Base-by-base conservation (phyloP, 2,888 invertebrate species). In the Strigamia crassipes region DNA sequence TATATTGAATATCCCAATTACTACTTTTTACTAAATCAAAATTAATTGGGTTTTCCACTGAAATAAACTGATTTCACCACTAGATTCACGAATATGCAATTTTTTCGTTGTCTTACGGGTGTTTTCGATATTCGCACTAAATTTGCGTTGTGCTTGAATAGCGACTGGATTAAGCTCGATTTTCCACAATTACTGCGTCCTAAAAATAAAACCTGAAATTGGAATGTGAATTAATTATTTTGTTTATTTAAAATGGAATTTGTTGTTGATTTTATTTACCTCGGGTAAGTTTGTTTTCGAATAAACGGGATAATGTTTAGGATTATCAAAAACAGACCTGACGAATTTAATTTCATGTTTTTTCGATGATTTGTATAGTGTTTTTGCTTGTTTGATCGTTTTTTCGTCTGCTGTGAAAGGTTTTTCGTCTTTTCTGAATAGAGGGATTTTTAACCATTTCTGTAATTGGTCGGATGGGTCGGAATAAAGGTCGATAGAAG, bases 181-280 rank as follows among this genome's bases (percentile, higher is more conserved):
- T 87, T 87, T 6, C 87, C 87, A 77, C 87, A 87, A 85, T 87
- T 87, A 83, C 87, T 87, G 79, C 85, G 84, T 0, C 87, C 87
- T 81, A 87, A 84, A 83, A 87, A 87, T 10, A 86, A 86, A 6
- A 87, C 85, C 87, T 87, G 83, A 10, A 85, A 83, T 66, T 78
- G 0, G 23, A 78, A 78, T 66, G 42, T n/a, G 8, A 0, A 12
- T 21, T 66, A n/a, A 21, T 18, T 8, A 12, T 8, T 15, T 18
- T 66, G 23, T 66, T 66, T 66, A 10, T 21, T 66, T 12, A 66
- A n/a, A n/a, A n/a, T n/a, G n/a, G n/a, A n/a, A n/a, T n/a, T n/a
- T n/a, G n/a, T n/a, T n/a, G n/a, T n/a, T n/a, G n/a, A 66, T 23
- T 12, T 66, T n/a, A 21, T 66, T 61, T 61, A 66, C 61, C 9